Evolutionary conservation across 2,113 vertebrate species (phyloP), one percentile per base, ranked within the genome.

Genomic region (Sakesphorus luctuosus): DNA sequence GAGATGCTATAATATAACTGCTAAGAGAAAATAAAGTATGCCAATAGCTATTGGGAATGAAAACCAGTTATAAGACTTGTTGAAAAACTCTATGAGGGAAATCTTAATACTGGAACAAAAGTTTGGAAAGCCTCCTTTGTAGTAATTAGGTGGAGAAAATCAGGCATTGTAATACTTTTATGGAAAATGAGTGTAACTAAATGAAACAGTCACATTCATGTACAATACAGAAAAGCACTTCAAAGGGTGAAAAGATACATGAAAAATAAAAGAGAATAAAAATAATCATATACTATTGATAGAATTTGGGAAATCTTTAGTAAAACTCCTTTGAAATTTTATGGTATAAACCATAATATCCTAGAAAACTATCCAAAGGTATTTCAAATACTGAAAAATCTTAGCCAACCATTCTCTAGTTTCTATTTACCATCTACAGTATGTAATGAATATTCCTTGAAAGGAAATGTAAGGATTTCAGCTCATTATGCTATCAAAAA

Each of bases 21-120:
- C 66, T 59, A 93, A 89, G 63, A 78, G 75, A 83, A 97, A 96
- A 94, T 50, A 86, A 96, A 96, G 29, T 46, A 86, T 52, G 83
- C 38, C 88, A 87, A 81, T 11, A 92, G 56, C 12, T 77, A 88
- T 61, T 25, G 90, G 69, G 76, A 96, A 96, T 47, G 78, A 85
- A 95, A 94, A 65, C 19, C 75, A 77, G 28, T 93, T 94, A 95
- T 91, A 91, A 82, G 44, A 94, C 44, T n/a, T 84, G 52, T n/a
- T 92, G 35, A 80, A 97, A 96, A 97, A 97, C 84, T 91, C 49
- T 79, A 35, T 82, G 81, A 95, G 65, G 23, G 63, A 76, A 89
- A 83, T 85, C 80, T 95, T 80, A 59, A 84, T 86, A 84, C 52
- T 86, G 61, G 96, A 97, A 97, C 55, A 90, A 95, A 97, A 93